Evolutionary conservation across 2,888 invertebrate genomes (phyloP).

Genomic region (Polymixis lichenea): DNA sequence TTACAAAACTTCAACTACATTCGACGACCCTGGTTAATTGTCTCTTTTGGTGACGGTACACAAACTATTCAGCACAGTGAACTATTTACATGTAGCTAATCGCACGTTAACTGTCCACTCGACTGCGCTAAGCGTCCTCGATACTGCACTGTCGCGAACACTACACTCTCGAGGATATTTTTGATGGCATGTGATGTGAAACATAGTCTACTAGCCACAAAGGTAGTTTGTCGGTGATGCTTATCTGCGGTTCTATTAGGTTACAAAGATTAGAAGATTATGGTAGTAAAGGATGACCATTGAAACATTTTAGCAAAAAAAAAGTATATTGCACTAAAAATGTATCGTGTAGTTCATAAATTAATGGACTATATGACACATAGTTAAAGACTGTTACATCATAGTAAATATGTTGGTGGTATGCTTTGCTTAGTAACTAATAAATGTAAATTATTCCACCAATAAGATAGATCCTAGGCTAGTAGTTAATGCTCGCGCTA

Average conservation of each 20-base stretch:
- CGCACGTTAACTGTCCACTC: constrained; percentile 20
- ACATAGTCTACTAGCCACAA: not conserved
- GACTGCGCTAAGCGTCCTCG: constrained; percentile 13
- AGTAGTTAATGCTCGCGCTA: constrained; percentile 1
- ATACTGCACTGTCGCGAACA: constrained; percentile 6
- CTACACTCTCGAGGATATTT: constrained; percentile 10
- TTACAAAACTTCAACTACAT: no score
- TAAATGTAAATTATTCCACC: not conserved
- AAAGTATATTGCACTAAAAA: not conserved
- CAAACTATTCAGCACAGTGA: not conserved
- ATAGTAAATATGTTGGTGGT: not conserved
- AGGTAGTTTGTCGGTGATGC: no score
- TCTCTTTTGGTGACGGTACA: no score
- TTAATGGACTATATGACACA: not conserved
- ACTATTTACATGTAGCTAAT: constrained; percentile 14
- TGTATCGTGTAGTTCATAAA: not conserved
- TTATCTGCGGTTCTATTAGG: not conserved
- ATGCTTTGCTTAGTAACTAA: not conserved
- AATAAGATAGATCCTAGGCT: not conserved
- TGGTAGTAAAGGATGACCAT: not conserved
- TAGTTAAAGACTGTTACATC: not conserved
- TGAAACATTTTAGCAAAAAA: not conserved
- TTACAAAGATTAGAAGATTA: not conserved
- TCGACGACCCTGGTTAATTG: no score
- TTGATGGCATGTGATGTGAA: constrained; percentile 8